These are phyloP conservation scores for Atta colombica DNA, from an alignment of 1,140 invertebrate genomes.

Conservation along the genomic window DNA sequence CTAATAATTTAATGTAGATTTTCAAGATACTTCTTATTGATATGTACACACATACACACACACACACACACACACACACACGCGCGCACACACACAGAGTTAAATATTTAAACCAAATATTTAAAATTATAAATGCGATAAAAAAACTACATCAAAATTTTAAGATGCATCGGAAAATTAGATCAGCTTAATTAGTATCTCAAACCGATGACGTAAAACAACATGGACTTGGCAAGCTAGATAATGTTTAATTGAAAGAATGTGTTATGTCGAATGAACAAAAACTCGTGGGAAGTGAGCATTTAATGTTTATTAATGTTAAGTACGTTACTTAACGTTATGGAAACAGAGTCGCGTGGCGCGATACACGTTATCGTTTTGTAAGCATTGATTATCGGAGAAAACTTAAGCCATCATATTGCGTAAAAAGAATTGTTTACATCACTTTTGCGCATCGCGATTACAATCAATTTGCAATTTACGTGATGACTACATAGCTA, in stretches of 20 bases:
- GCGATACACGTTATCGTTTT: constrained; percentile 45
- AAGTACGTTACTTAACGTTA: constrained; percentile 9
- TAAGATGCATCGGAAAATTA: not conserved
- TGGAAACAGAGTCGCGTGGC: constrained; percentile 18
- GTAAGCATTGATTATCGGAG: constrained; percentile 55
- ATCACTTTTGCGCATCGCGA: not conserved
- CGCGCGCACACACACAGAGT: not conserved
- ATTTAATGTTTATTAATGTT: constrained; percentile 27
- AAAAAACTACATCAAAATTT: not conserved
- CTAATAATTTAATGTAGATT: not conserved
- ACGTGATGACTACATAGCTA: not conserved
- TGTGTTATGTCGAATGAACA: not conserved
- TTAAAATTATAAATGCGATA: not conserved
- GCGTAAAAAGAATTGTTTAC: not conserved
- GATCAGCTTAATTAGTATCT: not conserved
- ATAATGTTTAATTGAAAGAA: constrained; percentile 22
- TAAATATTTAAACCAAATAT: not conserved
- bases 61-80: no score
- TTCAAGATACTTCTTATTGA: not conserved
- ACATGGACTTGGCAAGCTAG: not conserved
- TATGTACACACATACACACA: not conserved
- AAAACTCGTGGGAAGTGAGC: constrained; percentile 5
- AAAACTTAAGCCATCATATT: not conserved
- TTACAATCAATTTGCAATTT: not conserved
- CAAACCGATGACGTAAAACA: not conserved